Conservation (phyloP, 2,888 invertebrate genomes). For the Machimus rusticus region DNA sequence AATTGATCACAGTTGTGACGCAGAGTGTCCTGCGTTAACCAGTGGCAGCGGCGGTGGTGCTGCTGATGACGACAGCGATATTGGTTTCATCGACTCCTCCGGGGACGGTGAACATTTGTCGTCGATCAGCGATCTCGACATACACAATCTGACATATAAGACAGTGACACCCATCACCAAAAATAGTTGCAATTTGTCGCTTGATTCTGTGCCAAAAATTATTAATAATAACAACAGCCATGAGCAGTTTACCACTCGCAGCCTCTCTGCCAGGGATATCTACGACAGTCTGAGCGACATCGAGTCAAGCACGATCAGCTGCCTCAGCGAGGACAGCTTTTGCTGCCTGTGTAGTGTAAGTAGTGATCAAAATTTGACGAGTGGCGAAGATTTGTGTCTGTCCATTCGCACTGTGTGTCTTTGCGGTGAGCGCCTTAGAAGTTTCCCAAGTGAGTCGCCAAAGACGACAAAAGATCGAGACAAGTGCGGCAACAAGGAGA, state of each 20-base stretch:
- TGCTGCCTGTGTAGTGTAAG: neutral
- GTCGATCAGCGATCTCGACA: constrained; percentile 47
- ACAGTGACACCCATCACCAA: constrained; percentile 21
- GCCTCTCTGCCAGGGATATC: constrained; percentile 41
- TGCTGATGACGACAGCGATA: constrained; percentile 45
- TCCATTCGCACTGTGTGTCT: neutral
- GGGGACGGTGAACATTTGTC: constrained; percentile 33
- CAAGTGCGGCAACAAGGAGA: neutral
- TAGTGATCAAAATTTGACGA: neutral
- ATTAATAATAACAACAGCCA: constrained; percentile 28
- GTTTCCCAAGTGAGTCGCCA: neutral
- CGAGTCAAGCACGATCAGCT: constrained; percentile 44
- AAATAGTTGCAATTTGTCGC: constrained; percentile 37
- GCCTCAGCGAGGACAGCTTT: constrained; percentile 43
- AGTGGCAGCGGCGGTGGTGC: neutral
- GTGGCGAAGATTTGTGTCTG: neutral
- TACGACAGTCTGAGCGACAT: constrained; percentile 45
- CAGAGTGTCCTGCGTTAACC: neutral
- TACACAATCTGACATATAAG: neutral
- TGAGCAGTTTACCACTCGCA: constrained; percentile 19
- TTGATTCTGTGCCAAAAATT: constrained; percentile 39
- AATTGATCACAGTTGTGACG: neutral
- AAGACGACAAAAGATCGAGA: neutral
- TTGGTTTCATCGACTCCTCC: constrained; percentile 48
- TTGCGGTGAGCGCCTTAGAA: constrained; percentile 3